phyloP scores from a whole-genome alignment of 2,888 invertebrate genomes.

The Spisula subtruncata region DNA sequence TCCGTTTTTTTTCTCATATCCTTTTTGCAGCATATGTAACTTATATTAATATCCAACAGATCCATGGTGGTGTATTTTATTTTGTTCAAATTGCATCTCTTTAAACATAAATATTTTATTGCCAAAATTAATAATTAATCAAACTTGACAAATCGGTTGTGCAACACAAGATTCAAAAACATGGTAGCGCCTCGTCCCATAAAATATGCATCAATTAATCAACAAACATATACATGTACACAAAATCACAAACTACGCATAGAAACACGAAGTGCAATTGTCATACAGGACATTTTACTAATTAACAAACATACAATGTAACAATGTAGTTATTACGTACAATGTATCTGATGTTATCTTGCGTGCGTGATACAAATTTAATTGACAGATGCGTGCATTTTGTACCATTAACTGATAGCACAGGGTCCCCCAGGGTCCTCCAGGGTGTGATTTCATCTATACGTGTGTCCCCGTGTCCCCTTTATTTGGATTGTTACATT shows the following conservation, averaged over 20 bases:
- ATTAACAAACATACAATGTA: constrained; percentile 23
- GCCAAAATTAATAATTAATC: too few species aligned
- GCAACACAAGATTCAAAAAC: too few species aligned
- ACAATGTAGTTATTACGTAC: not conserved
- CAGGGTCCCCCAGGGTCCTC: not conserved
- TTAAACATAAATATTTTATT: too few species aligned
- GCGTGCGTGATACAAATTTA: constrained; percentile 19
- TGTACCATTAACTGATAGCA: constrained; percentile 11
- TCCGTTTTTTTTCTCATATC: too few species aligned
- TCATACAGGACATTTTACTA: not conserved
- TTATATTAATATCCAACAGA: too few species aligned
- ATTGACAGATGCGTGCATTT: constrained; percentile 21
- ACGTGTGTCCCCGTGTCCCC: not conserved
- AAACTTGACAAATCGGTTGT: too few species aligned
- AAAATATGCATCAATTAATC: not conserved
- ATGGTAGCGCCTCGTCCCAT: too few species aligned
- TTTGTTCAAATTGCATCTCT: too few species aligned
- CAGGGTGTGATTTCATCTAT: not conserved
- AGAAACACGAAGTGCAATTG: not conserved
- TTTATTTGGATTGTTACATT: not conserved
- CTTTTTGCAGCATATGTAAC: too few species aligned
- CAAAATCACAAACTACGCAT: not conserved
- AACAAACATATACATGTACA: not conserved
- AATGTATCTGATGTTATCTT: constrained; percentile 11
- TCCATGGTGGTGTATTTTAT: too few species aligned